These are phyloP conservation scores for Malacoraja senta DNA, from an alignment of 2,797 vertebrate species.

Conservation along the genomic window DNA sequence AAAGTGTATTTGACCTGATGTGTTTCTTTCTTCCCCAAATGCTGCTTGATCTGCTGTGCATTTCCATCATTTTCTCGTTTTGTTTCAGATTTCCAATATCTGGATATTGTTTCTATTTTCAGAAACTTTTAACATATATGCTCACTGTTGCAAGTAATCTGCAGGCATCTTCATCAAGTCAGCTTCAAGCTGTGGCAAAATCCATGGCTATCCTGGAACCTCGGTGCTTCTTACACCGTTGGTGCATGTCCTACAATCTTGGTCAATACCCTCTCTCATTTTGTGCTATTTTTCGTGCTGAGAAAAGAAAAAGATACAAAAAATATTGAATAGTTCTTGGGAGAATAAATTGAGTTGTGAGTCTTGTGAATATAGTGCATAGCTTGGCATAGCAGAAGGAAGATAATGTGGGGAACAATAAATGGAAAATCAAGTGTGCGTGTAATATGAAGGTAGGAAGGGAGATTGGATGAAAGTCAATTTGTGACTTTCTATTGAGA, in stretches of 20 bases:
- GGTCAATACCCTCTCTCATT: no score
- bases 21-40: no score
- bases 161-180: not conserved
- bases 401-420: not conserved
- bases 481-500: not conserved
- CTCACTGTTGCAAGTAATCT: not conserved
- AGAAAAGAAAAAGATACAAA: not conserved
- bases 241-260: no score
- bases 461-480: not conserved
- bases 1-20: no score
- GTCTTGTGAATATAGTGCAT: not conserved
- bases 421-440: not conserved
- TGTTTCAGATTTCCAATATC: no score
- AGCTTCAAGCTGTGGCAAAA: not conserved
- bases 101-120: no score
- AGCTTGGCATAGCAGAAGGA: not conserved
- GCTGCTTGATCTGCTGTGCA: no score
- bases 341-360: not conserved
- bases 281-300: not conserved
- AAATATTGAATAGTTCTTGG: not conserved
- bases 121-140: not conserved
- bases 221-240: not conserved
- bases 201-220: not conserved
- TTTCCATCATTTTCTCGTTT: no score
- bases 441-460: not conserved